Evolutionary conservation across 2,113 vertebrate genomes (phyloP).

Genomic region (Callionymus lyra): DNA sequence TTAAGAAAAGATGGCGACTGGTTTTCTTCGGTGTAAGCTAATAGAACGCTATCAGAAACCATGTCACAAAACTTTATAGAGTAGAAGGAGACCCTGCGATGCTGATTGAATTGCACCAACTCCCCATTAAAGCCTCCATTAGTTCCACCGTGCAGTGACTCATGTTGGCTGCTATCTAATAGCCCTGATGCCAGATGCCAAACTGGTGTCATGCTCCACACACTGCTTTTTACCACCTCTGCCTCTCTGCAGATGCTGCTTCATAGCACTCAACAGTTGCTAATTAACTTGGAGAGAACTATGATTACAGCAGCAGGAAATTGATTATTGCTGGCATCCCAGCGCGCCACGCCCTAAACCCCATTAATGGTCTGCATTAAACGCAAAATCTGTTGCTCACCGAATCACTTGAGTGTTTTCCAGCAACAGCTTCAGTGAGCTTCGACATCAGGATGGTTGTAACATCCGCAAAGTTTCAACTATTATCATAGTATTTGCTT

Average conservation of each 20-base stretch:
- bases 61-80: too few species aligned
- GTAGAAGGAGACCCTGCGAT: not conserved
- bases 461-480: too few species aligned
- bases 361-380: constrained; percentile 48
- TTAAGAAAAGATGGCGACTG: too few species aligned
- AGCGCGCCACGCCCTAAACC: constrained; percentile 34
- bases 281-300: constrained; percentile 55
- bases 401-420: constrained; percentile 24
- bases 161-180: constrained; percentile 36
- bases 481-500: too few species aligned
- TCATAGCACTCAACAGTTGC: constrained; percentile 37
- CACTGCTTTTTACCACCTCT: constrained; percentile 16
- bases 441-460: constrained; percentile 6
- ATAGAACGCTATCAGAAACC: too few species aligned
- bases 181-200: constrained; percentile 14
- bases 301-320: constrained; percentile 62
- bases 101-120: constrained; percentile 28
- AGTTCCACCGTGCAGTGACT: constrained; percentile 30
- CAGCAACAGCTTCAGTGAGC: constrained; percentile 5
- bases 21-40: too few species aligned
- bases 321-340: constrained; percentile 55
- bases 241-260: constrained; percentile 19
- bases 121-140: constrained; percentile 32
- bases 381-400: constrained; percentile 36
- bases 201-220: constrained; percentile 17